Evolutionary conservation across 2,888 invertebrate genomes (phyloP), one percentile per base, ranked within the genome.

Genomic region (Tiliacea citrago): DNA sequence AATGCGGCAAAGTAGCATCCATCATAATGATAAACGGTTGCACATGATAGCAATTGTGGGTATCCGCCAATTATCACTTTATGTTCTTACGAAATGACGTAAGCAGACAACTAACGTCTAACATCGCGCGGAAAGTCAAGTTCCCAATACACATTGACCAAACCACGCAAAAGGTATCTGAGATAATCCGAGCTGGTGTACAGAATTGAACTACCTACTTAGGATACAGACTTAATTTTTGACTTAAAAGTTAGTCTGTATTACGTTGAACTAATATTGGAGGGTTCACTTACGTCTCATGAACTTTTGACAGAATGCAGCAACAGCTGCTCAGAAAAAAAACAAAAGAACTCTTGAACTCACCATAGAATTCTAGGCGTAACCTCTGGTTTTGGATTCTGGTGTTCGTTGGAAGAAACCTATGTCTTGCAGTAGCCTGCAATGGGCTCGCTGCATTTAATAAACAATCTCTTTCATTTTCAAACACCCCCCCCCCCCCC

Each of bases 51-150:
- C 67, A 61, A 58, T 62, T 71, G 58, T 57, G 42, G 12, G 60
- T 66, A 66, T 81, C 84, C 88, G 66, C 72, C 55, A 66, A 78
- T 81, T 81, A 81, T 63, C 65, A 61, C 60, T 29, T 29, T 61
- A 29, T 45, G 72, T 77, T 62, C 55, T 16, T 53, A n/a, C 13
- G 12, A 21, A 2, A 24, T 81, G 79, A 83, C 81, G 81, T 81
- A 24, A 55, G 12, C 45, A 16, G 57, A 18, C 60, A 55, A 55
- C n/a, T 24, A 24, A 47, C 24, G 55, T 49, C n/a, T 24, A 24
- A 47, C 24, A 55, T 49, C 65, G 45, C 18, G 29, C 42, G 51
- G 29, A 69, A 21, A 70, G 83, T 73, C 62, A 81, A 83, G 62
- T 70, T 70, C 51, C 39, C 42, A 55, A 45, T 29, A 68, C 4